These are phyloP conservation scores for Scaptomyza polygonia DNA, from an alignment of 2,888 invertebrate genomes.

Conservation along the genomic window DNA sequence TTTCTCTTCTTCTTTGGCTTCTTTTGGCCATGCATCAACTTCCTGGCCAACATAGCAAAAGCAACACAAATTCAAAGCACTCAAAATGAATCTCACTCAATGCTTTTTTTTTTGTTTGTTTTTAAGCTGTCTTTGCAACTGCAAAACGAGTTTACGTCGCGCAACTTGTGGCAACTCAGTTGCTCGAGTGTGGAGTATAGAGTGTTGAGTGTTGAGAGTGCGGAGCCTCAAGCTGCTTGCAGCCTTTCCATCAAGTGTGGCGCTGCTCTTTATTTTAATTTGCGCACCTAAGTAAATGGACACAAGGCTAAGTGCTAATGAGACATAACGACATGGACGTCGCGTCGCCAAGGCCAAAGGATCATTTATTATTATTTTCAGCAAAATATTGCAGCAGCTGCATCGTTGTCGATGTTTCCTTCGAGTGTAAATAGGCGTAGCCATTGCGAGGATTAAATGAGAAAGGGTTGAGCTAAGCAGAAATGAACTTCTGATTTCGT, in stretches of 20 bases:
- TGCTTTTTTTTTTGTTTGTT: constrained; percentile 35
- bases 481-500: no score
- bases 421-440: constrained; percentile 1
- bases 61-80: constrained; percentile 34
- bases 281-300: constrained; percentile 64
- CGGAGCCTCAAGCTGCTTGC: constrained; percentile 13
- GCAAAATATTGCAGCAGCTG: constrained; percentile 19
- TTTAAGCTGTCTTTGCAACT: constrained; percentile 34
- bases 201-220: constrained; percentile 1
- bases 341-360: constrained; percentile 64
- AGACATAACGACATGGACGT: constrained; percentile 74
- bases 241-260: constrained; percentile 45
- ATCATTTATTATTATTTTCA: constrained; percentile 69
- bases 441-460: background rate
- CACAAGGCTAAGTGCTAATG: constrained; percentile 68
- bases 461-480: background rate
- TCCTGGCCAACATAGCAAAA: constrained; percentile 44
- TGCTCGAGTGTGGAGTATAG: no score
- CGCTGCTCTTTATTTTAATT: constrained; percentile 72
- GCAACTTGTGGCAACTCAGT: background rate
- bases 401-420: background rate
- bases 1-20: constrained; percentile 10
- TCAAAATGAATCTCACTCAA: constrained; percentile 24
- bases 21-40: constrained; percentile 48
- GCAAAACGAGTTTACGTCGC: constrained; percentile 41